Evolutionary conservation across 2,888 invertebrate species (phyloP), one percentile per base, ranked within the genome.

Genomic region (Clepsis dumicolana): DNA sequence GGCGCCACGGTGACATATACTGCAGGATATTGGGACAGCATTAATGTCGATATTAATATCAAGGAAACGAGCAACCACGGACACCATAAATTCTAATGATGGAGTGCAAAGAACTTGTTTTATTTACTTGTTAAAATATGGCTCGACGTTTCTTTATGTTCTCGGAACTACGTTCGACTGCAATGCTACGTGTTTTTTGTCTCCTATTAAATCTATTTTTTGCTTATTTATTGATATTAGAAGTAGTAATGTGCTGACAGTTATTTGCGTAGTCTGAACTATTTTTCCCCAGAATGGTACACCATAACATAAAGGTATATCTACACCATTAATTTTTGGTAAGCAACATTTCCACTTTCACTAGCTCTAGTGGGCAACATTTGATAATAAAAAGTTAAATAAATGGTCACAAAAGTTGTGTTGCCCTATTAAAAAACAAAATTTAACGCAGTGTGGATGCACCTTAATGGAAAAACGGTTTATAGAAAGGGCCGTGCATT

Each of bases 1-100:
- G 93, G 93, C 93, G 93, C 93, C 93, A 91, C 87, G 86, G 83
- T 90, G 92, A 92, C 93, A 88, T 93, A 92, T 89, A 93, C 87
- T 84, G 87, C 88, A 91, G 91, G 90, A 91, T 91, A 92, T 92
- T 90, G 92, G 91, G 88, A 90, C 86, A 86, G 85, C 82, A 90
- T 91, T 91, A 91, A 92, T 90, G 91, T 91, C 84, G 86, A 92
- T 91, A 91, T 92, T 93, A 91, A 92, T 92, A 91, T 85, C 79
- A 77, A 87, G 89, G 89, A 90, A 89, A 88, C 87, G 79, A 77
- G 76, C 83, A 72, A 80, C 70, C 81, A 83, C 80, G 84, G 85
- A 80, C 80, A 80, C 78, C 82, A 89, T 93, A 93, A 93, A 92
- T 92, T 90, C 71, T 71, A 72, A 82, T 86, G 87, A 88, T 85